Percentiles rank a stretch among this genome's conserved stretches.
phyloP scores from a whole-genome alignment of 1,140 invertebrate species.

The Camponotus vicinus region DNA sequence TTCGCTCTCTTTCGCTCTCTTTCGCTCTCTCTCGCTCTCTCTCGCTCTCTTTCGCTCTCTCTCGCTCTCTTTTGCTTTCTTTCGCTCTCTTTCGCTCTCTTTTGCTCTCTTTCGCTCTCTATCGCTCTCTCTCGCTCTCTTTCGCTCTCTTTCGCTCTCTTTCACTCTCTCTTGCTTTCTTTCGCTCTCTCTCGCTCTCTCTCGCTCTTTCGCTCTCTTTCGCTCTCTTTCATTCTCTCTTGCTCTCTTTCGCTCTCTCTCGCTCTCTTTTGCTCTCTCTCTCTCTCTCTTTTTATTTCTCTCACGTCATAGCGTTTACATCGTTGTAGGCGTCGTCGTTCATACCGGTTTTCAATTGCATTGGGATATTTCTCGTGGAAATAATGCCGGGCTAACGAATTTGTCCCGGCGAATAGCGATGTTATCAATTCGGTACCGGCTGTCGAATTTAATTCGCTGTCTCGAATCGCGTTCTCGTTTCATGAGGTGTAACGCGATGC shows the following conservation, averaged over 20 bases:
- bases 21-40: neutral
- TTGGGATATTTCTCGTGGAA: slow-evolving; percentile 67
- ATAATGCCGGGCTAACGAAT: slow-evolving; percentile 60
- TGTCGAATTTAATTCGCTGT: slow-evolving; percentile 45
- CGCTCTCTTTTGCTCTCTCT: neutral
- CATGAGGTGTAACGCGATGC: neutral
- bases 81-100: neutral
- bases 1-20: neutral
- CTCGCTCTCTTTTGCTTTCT: neutral
- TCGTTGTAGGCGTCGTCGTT: slow-evolving; percentile 16
- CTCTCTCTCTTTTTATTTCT: neutral
- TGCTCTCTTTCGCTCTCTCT: neutral
- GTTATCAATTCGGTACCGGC: slow-evolving; percentile 56
- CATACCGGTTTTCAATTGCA: slow-evolving; percentile 64
- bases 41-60: no score
- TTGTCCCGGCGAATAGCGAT: slow-evolving; percentile 56
- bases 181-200: neutral
- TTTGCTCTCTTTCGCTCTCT: neutral
- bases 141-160: neutral
- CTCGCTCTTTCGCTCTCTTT: neutral
- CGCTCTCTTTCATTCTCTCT: neutral
- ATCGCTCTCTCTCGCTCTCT: neutral
- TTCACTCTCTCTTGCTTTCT: neutral
- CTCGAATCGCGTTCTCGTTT: slow-evolving; percentile 32
- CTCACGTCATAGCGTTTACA: slow-evolving; percentile 3